These are phyloP conservation scores for Trachymyrmex septentrionalis DNA, from an alignment of 1,140 invertebrate species.

Conservation along the genomic window DNA sequence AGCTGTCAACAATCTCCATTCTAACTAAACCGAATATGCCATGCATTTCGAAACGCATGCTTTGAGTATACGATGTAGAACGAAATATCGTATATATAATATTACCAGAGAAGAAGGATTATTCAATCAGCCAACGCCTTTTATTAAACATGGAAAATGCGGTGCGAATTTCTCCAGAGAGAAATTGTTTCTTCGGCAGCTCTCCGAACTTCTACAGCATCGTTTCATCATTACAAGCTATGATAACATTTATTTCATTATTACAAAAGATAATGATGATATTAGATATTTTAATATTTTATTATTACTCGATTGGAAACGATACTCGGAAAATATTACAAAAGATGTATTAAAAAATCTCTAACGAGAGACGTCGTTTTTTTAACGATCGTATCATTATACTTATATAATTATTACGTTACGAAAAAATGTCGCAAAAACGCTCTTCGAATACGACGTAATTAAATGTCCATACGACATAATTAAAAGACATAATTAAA, in stretches of 20 bases:
- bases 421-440: neutral
- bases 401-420: neutral
- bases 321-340: neutral
- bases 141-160: neutral
- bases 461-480: conserved; percentile 7
- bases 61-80: neutral
- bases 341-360: neutral
- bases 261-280: neutral
- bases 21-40: neutral
- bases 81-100: neutral
- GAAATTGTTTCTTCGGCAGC: too few relatives aligned
- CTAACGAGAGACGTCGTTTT: conserved; percentile 3
- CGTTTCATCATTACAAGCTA: neutral
- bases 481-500: conserved; percentile 37
- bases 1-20: conserved; percentile 24
- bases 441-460: neutral
- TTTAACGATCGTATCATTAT: conserved; percentile 29
- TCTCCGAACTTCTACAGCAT: too few relatives aligned
- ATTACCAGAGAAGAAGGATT: neutral
- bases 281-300: conserved; percentile 32
- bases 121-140: neutral
- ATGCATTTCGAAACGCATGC: neutral
- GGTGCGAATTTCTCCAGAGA: neutral
- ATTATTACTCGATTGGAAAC: conserved; percentile 5
- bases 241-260: conserved; percentile 26